Evolutionary conservation across 2,888 invertebrate genomes (phyloP), one percentile per base, ranked within the genome.

Genomic region (Resseliella maxima): DNA sequence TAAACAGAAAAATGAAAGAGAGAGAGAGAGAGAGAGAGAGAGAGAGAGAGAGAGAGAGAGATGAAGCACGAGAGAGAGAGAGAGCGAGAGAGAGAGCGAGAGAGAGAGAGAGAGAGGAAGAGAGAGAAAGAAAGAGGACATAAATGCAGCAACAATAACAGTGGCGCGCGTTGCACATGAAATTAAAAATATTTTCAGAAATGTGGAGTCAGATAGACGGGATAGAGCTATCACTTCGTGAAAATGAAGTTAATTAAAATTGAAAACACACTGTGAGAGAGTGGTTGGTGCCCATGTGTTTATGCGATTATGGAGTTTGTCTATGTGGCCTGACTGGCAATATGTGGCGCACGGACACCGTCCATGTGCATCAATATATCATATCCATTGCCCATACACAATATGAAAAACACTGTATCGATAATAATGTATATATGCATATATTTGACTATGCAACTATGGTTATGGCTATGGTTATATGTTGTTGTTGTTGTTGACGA

Each of bases 121-220:
- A 27, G 27, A 27, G 6, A 64, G 27, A 27, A 41, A 24, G 8
- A 64, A 64, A 24, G 64, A 10, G 27, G n/a, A 59, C 59, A 24
- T 59, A 83, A 83, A 83, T 38, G 83, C n/a, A 24, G 24, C 83
- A 38, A 38, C 36, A 83, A 83, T 38, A 38, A 83, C 83, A 83
- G 31, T 72, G 72, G 72, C 72, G 72, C 72, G 10, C 72, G 27
- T 36, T 36, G 81, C 83, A 83, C 83, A 83, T 38, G 83, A 83
- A 83, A 83, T 38, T 38, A 83, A 83, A 83, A 83, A 83, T 83
- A 83, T 83, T 38, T 36, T 83, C 83, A 83, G 83, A 83, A 72
- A 83, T 83, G 83, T 83, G 83, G 83, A 83, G 83, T 83, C 83
- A 83, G 83, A 38, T 83, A 83, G 83, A 83, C 83, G 83, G 83